Conservation (phyloP, 2,113 vertebrate species). For the Epinephelus moara region DNA sequence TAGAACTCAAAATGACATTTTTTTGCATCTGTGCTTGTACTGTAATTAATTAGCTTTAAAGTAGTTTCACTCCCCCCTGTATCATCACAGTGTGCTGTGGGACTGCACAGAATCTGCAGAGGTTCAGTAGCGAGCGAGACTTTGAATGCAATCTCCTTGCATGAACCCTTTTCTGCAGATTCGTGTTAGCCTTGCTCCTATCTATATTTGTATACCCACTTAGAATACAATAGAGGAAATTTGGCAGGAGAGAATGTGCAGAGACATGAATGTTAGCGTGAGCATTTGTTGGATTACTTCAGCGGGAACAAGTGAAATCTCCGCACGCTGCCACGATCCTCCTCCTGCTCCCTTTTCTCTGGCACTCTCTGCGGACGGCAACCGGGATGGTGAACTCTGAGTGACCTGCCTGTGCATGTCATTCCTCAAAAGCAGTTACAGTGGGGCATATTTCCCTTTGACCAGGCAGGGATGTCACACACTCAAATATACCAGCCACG, state of each 20-base stretch:
- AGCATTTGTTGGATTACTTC: constrained; percentile 60
- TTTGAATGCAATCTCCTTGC: background rate
- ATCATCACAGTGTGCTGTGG: background rate
- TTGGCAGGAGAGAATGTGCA: constrained; percentile 45
- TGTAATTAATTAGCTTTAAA: background rate
- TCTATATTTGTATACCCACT: constrained; percentile 34
- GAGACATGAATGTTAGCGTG: constrained; percentile 62
- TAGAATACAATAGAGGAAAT: constrained; percentile 49
- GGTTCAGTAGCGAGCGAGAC: background rate
- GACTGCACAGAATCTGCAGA: background rate
- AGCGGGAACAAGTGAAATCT: constrained; percentile 64
- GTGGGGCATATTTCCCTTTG: constrained; percentile 60
- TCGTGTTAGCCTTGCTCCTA: constrained; percentile 10
- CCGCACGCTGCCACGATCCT: constrained; percentile 28
- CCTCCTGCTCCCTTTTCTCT: constrained; percentile 46
- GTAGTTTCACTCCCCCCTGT: background rate
- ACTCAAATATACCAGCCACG: constrained; percentile 34
- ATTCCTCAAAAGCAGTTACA: constrained; percentile 72
- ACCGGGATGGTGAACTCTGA: constrained; percentile 75
- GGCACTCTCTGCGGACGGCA: constrained; percentile 30
- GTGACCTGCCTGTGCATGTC: constrained; percentile 74
- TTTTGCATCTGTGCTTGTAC: background rate
- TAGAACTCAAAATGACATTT: constrained; percentile 13
- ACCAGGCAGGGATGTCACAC: constrained; percentile 63
- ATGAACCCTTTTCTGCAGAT: constrained; percentile 20